Base-by-base conservation (phyloP, 2,888 invertebrate genomes). In the Tenthredo amoena region DNA sequence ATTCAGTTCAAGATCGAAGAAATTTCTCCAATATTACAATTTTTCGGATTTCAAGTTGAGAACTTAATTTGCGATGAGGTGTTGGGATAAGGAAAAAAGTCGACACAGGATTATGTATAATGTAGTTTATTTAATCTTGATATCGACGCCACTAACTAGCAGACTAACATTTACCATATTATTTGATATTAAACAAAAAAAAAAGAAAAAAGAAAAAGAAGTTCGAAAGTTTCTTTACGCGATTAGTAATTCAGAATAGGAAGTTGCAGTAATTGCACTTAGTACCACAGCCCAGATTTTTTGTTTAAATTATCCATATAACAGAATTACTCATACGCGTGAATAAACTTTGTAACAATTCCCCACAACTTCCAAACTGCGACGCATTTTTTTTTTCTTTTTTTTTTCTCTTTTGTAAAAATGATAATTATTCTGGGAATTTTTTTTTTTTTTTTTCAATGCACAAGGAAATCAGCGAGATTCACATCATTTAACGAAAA, bases 101-200 rank as follows among this genome's bases (percentile, higher is more conserved):
- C 47, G 34, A 62, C 62, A 81, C 58, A 50, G 9, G 47, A 68
- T 83, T 83, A 71, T 86, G 85, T 86, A 89, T 88, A 88, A 90
- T 88, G 86, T 85, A 87, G 89, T 90, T 91, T 92, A 91, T 92
- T 92, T 90, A 88, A 89, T 88, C 89, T 91, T 90, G 88, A 89
- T 91, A 90, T 88, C 91, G 90, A 91, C 91, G 89, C 88, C 89
- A 89, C 88, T 90, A 88, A 88, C 88, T 91, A 91, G 89, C 90
- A 89, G 88, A 91, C 91, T 90, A 91, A 91, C 90, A 92, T 91
- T 91, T 88, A 92, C 87, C 88, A 89, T 88, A 86, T 74, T 65
- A 85, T 74, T 85, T 62, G 55, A 86, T 84, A 86, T 86, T 87
- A 72, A 85, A 85, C 74, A 62, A 62, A 26, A 1, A 62, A 9